Percentiles rank a stretch among this genome's conserved stretches.
These are phyloP conservation scores for Pantelozetes paolii DNA, from an alignment of 2,888 invertebrate species.

Conservation along the genomic window DNA sequence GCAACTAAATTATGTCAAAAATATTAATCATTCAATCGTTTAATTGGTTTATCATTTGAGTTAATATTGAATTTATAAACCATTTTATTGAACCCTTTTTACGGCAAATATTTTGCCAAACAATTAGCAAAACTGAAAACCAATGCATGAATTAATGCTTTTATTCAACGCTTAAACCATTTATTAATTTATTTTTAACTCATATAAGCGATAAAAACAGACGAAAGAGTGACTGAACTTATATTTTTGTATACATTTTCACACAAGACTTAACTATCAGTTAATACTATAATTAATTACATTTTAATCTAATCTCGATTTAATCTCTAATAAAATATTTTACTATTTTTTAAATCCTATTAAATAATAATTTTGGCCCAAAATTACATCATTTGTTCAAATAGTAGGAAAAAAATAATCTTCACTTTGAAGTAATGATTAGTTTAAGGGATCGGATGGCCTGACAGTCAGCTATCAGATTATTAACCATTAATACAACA, in stretches of 20 bases:
- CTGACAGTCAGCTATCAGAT: background rate
- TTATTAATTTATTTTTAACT: too few relatives aligned
- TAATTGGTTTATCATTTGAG: too few relatives aligned
- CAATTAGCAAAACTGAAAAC: background rate
- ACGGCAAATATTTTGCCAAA: background rate
- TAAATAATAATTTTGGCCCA: background rate
- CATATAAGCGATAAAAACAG: too few relatives aligned
- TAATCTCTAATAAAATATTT: background rate
- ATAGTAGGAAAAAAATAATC: background rate
- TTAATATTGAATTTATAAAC: background rate
- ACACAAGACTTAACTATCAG: background rate
- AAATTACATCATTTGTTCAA: background rate
- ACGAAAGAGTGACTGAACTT: background rate
- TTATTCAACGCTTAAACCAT: background rate
- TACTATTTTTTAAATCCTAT: background rate
- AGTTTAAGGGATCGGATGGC: background rate
- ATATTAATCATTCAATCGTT: background rate
- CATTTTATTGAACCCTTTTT: background rate
- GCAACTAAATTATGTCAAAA: too few relatives aligned
- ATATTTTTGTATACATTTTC: background rate
- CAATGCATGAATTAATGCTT: background rate
- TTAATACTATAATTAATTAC: background rate
- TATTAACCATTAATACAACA: background rate
- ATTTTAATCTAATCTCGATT: background rate
- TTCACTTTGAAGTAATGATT: slow-evolving; percentile 7